phyloP scores from a whole-genome alignment of 2,888 invertebrate species.

The Chrysina gloriosa region DNA sequence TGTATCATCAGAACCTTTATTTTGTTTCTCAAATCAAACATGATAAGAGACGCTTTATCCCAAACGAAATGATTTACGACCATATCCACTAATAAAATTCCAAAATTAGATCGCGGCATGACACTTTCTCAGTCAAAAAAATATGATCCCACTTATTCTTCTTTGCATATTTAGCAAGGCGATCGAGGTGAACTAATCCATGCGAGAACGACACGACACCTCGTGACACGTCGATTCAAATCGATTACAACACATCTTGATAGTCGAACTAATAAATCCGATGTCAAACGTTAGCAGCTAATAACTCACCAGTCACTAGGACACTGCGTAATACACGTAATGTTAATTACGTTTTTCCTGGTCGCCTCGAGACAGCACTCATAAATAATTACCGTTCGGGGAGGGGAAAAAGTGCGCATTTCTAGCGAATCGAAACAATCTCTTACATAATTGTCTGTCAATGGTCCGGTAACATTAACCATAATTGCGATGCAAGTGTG shows the following conservation, averaged over 20 bases:
- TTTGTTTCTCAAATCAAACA: too few species aligned
- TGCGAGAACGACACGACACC: too few species aligned
- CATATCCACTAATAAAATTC: too few species aligned
- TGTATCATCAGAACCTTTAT: too few species aligned
- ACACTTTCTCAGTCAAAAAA: too few species aligned
- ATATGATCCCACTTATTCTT: background rate
- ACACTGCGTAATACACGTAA: background rate
- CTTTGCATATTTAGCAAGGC: slow-evolving; percentile 16
- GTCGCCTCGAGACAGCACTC: background rate
- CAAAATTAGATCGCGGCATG: too few species aligned
- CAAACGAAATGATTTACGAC: too few species aligned
- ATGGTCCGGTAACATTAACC: background rate
- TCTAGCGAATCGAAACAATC: background rate
- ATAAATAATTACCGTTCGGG: background rate
- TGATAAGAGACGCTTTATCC: too few species aligned
- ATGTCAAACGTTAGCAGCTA: background rate
- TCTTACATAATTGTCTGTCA: background rate
- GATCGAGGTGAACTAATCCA: background rate
- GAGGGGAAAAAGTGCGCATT: background rate
- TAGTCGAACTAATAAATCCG: background rate
- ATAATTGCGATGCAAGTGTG: slow-evolving; percentile 1
- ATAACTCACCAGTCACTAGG: background rate
- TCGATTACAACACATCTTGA: background rate
- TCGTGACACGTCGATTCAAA: background rate
- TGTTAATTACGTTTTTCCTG: background rate